phyloP scores from a whole-genome alignment of 2,797 vertebrate genomes.

The Sebastes diploproa region DNA sequence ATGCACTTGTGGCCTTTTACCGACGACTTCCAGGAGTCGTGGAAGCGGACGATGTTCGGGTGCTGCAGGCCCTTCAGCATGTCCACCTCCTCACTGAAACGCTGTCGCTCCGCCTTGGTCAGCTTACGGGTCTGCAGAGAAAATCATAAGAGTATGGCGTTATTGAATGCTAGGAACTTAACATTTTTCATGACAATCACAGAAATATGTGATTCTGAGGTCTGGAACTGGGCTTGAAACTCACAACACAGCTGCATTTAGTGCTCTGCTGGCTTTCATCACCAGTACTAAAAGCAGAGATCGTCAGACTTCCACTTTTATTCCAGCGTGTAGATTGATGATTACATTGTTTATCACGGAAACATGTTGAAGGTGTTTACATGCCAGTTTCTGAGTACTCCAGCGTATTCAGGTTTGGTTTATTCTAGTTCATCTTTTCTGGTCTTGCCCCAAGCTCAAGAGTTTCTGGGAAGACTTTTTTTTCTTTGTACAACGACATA shows the following conservation, averaged over 20 bases:
- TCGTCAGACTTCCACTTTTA: not conserved
- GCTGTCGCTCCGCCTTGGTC: constrained; percentile 92
- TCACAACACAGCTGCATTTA: not conserved
- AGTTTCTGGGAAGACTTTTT: too few relatives aligned
- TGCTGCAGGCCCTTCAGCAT: constrained; percentile 99
- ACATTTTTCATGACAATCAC: not conserved
- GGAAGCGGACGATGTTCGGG: constrained; percentile 98
- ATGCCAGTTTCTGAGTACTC: not conserved
- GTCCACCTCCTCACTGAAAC: constrained; percentile 97
- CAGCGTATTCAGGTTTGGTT: not conserved
- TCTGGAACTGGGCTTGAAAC: not conserved
- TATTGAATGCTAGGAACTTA: not conserved
- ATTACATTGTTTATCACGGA: not conserved
- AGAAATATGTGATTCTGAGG: not conserved
- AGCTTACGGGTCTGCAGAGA: constrained; percentile 89
- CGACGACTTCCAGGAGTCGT: constrained; percentile 96
- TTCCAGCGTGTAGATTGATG: not conserved
- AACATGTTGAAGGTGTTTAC: not conserved
- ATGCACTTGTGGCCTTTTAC: constrained; percentile 96
- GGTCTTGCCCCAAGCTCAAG: too few relatives aligned
- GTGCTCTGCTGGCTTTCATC: not conserved
- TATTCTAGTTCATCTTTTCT: not conserved
- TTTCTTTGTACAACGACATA: too few relatives aligned
- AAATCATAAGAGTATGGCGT: not conserved
- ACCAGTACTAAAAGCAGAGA: not conserved